phyloP scores from a whole-genome alignment of 1,140 invertebrate genomes.

The Brachionus sp. region DNA sequence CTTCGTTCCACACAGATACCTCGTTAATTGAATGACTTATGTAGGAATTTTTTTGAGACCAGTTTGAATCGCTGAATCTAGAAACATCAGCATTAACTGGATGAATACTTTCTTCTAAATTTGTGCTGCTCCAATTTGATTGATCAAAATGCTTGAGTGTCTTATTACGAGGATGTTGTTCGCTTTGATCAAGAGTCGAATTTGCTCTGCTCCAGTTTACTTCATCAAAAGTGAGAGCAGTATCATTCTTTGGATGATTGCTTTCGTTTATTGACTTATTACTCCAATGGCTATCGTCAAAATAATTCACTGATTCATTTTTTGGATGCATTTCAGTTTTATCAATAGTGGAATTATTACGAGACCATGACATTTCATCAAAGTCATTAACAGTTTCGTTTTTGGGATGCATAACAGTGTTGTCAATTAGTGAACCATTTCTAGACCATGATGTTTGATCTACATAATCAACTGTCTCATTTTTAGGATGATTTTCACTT shows the following conservation, averaged over 20 bases:
- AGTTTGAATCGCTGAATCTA: neutral
- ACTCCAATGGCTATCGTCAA: neutral
- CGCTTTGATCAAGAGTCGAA: neutral
- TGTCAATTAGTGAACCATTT: neutral
- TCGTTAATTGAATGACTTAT: constrained; percentile 3
- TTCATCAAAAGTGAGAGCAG: neutral
- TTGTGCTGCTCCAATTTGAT: neutral
- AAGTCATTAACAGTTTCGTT: neutral
- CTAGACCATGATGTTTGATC: neutral
- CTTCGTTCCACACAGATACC: neutral
- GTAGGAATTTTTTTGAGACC: neutral
- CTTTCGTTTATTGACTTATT: no score
- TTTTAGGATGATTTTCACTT: neutral
- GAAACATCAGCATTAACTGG: neutral
- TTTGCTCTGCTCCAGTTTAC: neutral
- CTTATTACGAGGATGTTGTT: neutral
- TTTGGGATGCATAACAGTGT: neutral
- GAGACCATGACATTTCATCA: neutral
- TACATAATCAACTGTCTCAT: neutral
- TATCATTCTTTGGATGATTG: neutral
- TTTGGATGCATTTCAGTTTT: neutral
- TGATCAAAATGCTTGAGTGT: no score
- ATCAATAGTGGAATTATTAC: neutral
- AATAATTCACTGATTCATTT: neutral
- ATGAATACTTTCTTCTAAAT: no score